A percentile compares a stretch with the other conserved stretches of the same genome.
phyloP scores from a whole-genome alignment of 2,797 vertebrate species.

The Cynopterus sphinx region DNA sequence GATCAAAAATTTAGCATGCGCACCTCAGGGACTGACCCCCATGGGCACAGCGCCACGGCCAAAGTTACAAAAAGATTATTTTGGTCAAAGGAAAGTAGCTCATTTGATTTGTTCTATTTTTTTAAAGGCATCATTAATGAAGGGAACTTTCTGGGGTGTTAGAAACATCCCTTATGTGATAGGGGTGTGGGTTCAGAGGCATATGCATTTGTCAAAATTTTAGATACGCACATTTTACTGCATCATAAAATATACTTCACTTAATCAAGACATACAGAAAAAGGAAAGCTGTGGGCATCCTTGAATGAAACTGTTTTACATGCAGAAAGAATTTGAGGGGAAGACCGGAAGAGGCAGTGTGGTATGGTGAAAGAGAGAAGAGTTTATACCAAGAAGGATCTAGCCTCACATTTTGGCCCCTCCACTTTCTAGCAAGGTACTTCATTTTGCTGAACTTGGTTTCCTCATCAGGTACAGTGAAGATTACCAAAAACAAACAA shows the following conservation, averaged over 20 bases:
- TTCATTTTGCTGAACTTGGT: constrained; percentile 37
- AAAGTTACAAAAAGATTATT: neutral
- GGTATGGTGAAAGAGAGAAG: neutral
- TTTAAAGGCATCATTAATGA: neutral
- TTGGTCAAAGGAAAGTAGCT: neutral
- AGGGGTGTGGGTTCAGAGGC: neutral
- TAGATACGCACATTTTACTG: neutral
- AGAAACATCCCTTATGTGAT: neutral
- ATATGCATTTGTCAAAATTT: neutral
- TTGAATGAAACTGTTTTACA: neutral
- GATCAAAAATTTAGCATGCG: neutral
- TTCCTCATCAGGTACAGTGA: constrained; percentile 4
- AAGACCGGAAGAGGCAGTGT: neutral
- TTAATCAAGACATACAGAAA: neutral
- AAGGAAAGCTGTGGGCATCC: neutral
- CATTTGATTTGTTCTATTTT: neutral
- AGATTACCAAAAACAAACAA: neutral
- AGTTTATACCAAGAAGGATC: neutral
- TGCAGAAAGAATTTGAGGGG: neutral
- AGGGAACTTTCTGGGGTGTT: neutral
- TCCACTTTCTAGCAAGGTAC: neutral
- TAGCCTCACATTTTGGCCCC: neutral
- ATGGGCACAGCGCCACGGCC: neutral
- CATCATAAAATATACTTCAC: constrained; percentile 8
- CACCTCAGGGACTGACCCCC: neutral